Base-by-base conservation (phyloP, 2,797 vertebrate genomes). In the Zalophus californianus region DNA sequence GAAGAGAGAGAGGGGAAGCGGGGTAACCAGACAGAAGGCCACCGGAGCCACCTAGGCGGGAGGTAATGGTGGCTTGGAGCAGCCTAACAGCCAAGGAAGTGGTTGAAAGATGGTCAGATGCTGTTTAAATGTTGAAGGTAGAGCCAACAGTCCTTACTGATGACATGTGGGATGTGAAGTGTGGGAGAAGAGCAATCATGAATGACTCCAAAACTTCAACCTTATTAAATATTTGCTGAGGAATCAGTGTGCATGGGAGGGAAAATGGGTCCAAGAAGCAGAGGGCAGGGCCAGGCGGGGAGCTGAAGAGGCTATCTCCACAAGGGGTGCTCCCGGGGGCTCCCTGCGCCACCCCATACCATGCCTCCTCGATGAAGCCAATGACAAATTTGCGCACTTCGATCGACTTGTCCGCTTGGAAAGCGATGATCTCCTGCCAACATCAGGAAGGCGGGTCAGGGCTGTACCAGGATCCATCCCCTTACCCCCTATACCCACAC, bases 351-450 rank as follows among this genome's bases (percentile, higher is more conserved):
- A 0, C 23, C 32, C 98, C 99, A 96, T 98, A 99, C 99, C 99
- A 99, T 6, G 99, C 99, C 97, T 99, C 99, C 97, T 99, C 99
- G 21, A 99, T 99, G 98, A 99, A 99, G 79, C 99, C 99, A 20
- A 99, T 99, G 94, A 99, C 99, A 97, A 99, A 99, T 78, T 99
- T 99, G 25, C 99, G 99, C 90, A 99, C 99, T 98, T 99, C 99
- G 0, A 99, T 99, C 0, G 99, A 99, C 72, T 99, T 99, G 98
- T 99, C 99, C 0, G 99, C 99, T 97, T 99, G 99, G 98, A 99
- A 99, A 1, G 99, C 99, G 41, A 99, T 99, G 94, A 99, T 99
- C 98, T 99, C 99, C 99, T 99, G 96, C 29, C 93, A 48, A 50
- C 1, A 15, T 79, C 60, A 38, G 72, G 56, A 35, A 27, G 15